Evolutionary conservation across 23 tunicate species (phyloP).

Genomic region (Botrylloides violaceus): DNA sequence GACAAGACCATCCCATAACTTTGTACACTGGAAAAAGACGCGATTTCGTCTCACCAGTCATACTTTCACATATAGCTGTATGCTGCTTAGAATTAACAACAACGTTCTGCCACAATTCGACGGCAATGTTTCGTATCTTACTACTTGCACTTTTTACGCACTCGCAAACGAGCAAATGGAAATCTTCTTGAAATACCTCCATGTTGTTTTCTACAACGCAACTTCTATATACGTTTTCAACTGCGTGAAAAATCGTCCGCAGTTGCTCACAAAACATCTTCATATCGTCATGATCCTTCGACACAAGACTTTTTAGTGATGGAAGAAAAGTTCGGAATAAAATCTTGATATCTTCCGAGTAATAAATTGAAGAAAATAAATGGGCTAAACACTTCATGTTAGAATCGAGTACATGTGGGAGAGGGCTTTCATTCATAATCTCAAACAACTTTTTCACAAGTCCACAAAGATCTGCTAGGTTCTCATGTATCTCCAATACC

Average conservation of each 20-base stretch:
- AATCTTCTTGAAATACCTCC: background rate
- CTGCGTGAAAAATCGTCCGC: background rate
- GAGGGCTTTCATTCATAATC: background rate
- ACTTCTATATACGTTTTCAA: background rate
- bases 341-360: background rate
- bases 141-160: background rate
- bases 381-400: background rate
- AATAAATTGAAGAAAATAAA: constrained; percentile 9
- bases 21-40: constrained; percentile 8
- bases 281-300: background rate
- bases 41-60: constrained; percentile 2
- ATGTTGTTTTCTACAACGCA: background rate
- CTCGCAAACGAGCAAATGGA: background rate
- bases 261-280: constrained; percentile 8
- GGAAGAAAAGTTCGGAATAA: constrained; percentile 3
- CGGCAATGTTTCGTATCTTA: constrained; percentile 1
- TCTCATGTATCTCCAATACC: background rate
- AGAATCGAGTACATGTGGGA: background rate
- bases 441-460: background rate
- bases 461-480: background rate
- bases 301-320: background rate
- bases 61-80: background rate
- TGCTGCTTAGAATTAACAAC: constrained; percentile 11
- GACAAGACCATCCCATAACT: constrained; percentile 19
- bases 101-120: constrained; percentile 12